Evolutionary conservation across 2,113 vertebrate species (phyloP), one percentile per base, ranked within the genome.

Genomic region (Leuciscus idus): DNA sequence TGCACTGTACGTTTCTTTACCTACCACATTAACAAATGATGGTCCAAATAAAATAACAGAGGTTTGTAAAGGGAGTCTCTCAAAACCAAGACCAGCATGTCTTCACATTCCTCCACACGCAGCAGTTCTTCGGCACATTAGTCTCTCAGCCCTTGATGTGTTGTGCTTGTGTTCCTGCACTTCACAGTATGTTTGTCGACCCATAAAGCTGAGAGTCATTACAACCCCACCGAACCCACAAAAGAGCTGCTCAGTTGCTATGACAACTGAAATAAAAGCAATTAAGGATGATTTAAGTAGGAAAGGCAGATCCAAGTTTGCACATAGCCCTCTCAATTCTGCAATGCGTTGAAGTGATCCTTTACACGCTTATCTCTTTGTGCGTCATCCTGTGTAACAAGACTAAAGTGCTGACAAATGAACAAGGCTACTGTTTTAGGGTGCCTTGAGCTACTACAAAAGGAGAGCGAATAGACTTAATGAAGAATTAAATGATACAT

Each of bases 181-280:
- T 59, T 33, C 81, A 83, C 21, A 36, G 17, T 81, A 43, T 83
- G 81, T 83, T 83, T 70, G 62, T 73, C 68, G 13, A 52, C 39
- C 68, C 72, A 80, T 85, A 85, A 90, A 84, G 72, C 72, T 82
- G 76, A 88, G 75, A 84, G 78, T 83, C 85, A 79, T 87, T 87
- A 77, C 88, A 87, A 88, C 4, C 84, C 33, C 68, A 57, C 83
- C 13, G 84, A 90, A 90, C 84, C 85, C 89, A 92, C 90, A 87
- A 89, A 83, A 90, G 84, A 86, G 80, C 62, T 66, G 72, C 66
- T 23, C 26, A 30, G 93, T 94, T 92, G 66, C 91, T 88, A 92
- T 91, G 91, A 89, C 91, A 91, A 93, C 91, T 66, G 82, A 83
- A 85, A 90, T 91, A 86, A 92, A 92, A 88, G 90, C 84, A 91